A percentile compares a stretch with the other conserved stretches of the same genome.
phyloP scores from a whole-genome alignment of 2,113 vertebrate species.

The Grammomys surdaster region DNA sequence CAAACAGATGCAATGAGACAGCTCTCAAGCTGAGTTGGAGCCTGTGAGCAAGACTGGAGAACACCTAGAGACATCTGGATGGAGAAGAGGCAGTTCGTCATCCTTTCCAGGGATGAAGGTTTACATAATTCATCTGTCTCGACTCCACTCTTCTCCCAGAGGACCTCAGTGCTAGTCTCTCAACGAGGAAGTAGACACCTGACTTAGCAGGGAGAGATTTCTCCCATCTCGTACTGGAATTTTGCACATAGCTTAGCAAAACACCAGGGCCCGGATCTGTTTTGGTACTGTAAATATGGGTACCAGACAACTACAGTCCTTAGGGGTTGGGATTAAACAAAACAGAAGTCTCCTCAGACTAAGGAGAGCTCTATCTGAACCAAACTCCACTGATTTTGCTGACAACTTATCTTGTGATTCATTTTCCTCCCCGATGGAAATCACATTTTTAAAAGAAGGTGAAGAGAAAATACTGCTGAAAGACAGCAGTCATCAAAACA shows the following conservation, averaged over 20 bases:
- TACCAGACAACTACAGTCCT: constrained; percentile 49
- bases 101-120: background rate
- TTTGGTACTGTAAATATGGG: constrained; percentile 19
- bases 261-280: constrained; percentile 59
- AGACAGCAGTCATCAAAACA: constrained; percentile 79
- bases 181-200: background rate
- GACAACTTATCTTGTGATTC: constrained; percentile 72
- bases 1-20: background rate
- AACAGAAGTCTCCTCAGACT: constrained; percentile 56
- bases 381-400: constrained; percentile 76
- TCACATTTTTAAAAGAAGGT: constrained; percentile 71
- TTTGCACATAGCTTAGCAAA: constrained; percentile 29
- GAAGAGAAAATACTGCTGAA: constrained; percentile 72
- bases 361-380: constrained; percentile 69
- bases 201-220: constrained; percentile 30
- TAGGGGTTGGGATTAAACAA: background rate
- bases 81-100: background rate
- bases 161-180: background rate
- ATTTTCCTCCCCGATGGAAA: constrained; percentile 58
- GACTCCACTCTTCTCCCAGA: constrained; percentile 16
- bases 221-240: constrained; percentile 16
- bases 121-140: background rate
- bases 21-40: background rate
- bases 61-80: background rate
- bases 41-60: background rate